Conservation (phyloP, 2,113 vertebrate genomes). For the Caranx melampygus region DNA sequence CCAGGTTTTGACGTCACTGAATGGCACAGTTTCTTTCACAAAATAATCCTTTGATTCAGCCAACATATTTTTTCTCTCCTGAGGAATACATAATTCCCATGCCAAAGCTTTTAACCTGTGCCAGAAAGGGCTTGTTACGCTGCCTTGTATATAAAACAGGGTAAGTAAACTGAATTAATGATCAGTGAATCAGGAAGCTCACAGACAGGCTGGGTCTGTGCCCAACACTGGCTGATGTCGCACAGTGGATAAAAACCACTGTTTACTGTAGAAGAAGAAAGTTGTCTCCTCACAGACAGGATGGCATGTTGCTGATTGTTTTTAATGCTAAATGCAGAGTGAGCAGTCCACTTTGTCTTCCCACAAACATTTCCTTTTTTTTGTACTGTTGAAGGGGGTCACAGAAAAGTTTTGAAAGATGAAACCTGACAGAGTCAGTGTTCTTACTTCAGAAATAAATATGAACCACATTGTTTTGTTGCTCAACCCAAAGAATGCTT, state of each 20-base stretch:
- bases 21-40: constrained; percentile 42
- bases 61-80: constrained; percentile 18
- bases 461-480: constrained; percentile 49
- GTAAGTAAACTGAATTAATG: constrained; percentile 65
- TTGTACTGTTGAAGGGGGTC: constrained; percentile 25
- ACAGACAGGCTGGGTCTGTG: constrained; percentile 38
- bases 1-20: constrained; percentile 33
- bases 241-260: constrained; percentile 32
- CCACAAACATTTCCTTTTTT: constrained; percentile 19
- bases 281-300: constrained; percentile 12
- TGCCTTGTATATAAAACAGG: constrained; percentile 51
- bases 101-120: constrained; percentile 63
- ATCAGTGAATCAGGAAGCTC: constrained; percentile 56
- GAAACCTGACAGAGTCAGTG: constrained; percentile 8
- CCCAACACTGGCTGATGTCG: constrained; percentile 4
- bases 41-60: constrained; percentile 27
- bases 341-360: constrained; percentile 11
- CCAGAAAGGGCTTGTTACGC: constrained; percentile 47
- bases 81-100: constrained; percentile 43
- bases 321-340: not conserved
- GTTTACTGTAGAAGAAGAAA: constrained; percentile 25
- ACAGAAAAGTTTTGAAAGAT: constrained; percentile 24
- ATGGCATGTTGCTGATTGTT: not conserved
- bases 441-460: constrained; percentile 41
- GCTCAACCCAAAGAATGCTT: constrained; percentile 50